These are phyloP conservation scores for Himalopsyche phryganea DNA, from an alignment of 1,140 invertebrate genomes.

Conservation along the genomic window DNA sequence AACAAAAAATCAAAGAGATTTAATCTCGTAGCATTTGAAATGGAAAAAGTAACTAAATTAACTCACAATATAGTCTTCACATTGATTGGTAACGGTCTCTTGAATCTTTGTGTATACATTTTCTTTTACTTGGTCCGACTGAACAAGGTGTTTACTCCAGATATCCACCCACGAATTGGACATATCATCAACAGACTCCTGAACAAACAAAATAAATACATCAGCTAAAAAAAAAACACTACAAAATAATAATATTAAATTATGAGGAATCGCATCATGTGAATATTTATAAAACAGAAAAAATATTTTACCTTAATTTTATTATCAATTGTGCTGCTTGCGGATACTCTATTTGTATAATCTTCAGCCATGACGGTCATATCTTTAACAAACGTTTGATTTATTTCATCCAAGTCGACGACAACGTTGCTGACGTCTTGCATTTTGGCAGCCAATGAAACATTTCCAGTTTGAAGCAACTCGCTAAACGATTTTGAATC, in stretches of 20 bases:
- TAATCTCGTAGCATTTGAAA: too few species aligned
- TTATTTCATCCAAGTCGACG: conserved; percentile 11
- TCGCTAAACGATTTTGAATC: not conserved
- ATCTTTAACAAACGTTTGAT: conserved; percentile 12
- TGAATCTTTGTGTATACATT: conserved; percentile 24
- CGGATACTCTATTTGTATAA: conserved; percentile 1
- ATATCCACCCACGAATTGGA: not conserved
- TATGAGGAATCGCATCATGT: too few species aligned
- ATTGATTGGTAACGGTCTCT: conserved; percentile 15
- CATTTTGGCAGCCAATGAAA: not conserved
- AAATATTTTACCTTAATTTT: conserved; percentile 14
- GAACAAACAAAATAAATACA: not conserved
- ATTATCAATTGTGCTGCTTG: not conserved
- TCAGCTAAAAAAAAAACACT: not conserved
- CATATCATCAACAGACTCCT: conserved; percentile 18
- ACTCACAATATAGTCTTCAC: conserved; percentile 14
- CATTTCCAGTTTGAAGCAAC: not conserved
- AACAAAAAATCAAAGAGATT: too few species aligned
- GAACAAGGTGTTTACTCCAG: conserved; percentile 1
- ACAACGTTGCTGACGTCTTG: conserved; percentile 8
- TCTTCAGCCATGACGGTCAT: conserved; percentile 2
- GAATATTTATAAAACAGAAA: too few species aligned
- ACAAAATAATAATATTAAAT: too few species aligned
- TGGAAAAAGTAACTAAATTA: too few species aligned
- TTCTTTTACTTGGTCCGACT: not conserved